Conservation (phyloP, 2,113 vertebrate species). For the Nibea coibor region DNA sequence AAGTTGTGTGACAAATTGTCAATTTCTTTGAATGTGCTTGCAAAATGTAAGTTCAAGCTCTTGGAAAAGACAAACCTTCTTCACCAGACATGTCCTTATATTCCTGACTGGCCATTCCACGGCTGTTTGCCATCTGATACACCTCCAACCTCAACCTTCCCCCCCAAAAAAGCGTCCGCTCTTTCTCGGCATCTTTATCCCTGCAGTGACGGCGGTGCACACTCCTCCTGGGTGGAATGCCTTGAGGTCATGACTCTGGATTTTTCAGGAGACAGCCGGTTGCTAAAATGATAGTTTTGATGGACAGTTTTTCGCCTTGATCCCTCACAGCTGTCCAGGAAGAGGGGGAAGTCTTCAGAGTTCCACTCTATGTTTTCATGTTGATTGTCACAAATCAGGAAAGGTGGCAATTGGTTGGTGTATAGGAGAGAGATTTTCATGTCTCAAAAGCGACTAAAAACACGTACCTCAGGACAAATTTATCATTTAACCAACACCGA, state of each 20-base stretch:
- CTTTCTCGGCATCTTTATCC: conserved; percentile 63
- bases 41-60: not conserved
- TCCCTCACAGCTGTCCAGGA: conserved; percentile 71
- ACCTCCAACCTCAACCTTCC: conserved; percentile 47
- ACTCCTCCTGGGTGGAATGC: conserved; percentile 67
- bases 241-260: conserved; percentile 71
- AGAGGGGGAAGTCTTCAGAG: conserved; percentile 30
- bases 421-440: not conserved
- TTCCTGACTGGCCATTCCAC: conserved; percentile 45
- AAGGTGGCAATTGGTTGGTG: conserved; percentile 2
- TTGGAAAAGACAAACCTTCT: no score
- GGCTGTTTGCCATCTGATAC: conserved; percentile 74
- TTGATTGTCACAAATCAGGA: conserved; percentile 30
- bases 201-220: conserved; percentile 39
- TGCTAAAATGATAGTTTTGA: conserved; percentile 69
- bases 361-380: conserved; percentile 7
- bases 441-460: not conserved
- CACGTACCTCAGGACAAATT: no score
- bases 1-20: not conserved
- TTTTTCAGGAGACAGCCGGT: conserved; percentile 76
- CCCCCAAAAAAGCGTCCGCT: conserved; percentile 34
- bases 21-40: not conserved
- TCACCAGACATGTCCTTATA: conserved; percentile 52
- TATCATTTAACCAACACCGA: not conserved
- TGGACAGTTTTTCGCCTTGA: conserved; percentile 72